Percentiles rank a stretch among this genome's conserved stretches.
These are phyloP conservation scores for Nephrotoma guestfalica DNA, from an alignment of 2,888 invertebrate genomes.

Conservation along the genomic window DNA sequence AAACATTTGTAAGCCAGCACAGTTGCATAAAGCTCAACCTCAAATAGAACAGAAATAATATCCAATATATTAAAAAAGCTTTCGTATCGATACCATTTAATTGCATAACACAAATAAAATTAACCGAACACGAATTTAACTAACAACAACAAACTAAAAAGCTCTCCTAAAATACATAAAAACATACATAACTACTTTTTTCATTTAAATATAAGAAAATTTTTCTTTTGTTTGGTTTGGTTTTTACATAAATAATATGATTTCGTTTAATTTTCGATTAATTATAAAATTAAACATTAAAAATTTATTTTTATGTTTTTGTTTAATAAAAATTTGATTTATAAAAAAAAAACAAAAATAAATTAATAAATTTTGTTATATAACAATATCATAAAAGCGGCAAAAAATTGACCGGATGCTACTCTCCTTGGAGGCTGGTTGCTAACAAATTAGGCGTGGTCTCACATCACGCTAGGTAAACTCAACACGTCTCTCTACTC, in stretches of 20 bases:
- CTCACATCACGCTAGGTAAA: slow-evolving; percentile 27
- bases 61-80: background rate
- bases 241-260: background rate
- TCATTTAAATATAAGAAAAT: background rate
- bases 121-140: background rate
- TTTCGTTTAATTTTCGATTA: slow-evolving; percentile 12
- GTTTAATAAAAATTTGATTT: slow-evolving; percentile 8
- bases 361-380: slow-evolving; percentile 14
- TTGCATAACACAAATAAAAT: background rate
- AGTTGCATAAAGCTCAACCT: too few relatives aligned
- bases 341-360: slow-evolving; percentile 12
- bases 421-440: slow-evolving; percentile 87
- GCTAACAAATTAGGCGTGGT: slow-evolving; percentile 90
- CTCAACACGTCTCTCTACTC: background rate
- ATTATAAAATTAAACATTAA: slow-evolving; percentile 10
- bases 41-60: too few relatives aligned
- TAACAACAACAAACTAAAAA: background rate
- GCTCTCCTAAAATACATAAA: background rate
- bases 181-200: background rate
- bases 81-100: background rate
- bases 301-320: background rate
- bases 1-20: too few relatives aligned
- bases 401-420: slow-evolving; percentile 56
- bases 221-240: background rate
- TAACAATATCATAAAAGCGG: slow-evolving; percentile 32